Percentiles rank a stretch among this genome's conserved stretches.
Conservation (phyloP, 2,888 invertebrate species). For the Unio pictorum region DNA sequence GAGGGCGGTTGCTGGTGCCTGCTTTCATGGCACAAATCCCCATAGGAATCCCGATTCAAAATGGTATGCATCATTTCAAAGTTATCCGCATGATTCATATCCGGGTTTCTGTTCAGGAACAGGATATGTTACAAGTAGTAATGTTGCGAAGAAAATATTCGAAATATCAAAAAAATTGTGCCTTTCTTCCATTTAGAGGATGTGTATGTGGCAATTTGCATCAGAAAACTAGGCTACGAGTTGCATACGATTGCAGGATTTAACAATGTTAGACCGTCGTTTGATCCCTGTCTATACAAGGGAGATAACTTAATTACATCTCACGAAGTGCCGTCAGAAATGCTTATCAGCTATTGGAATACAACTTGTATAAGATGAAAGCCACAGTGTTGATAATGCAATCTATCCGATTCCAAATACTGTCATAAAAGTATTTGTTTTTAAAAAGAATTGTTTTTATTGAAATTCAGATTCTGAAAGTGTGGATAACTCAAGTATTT, state of each 20-base stretch:
- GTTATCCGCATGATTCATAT: conserved; percentile 46
- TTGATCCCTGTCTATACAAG: conserved; percentile 37
- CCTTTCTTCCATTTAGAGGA: conserved; percentile 63
- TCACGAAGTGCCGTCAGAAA: conserved; percentile 29
- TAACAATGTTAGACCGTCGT: conserved; percentile 15
- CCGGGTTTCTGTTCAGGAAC: conserved; percentile 60
- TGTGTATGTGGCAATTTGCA: conserved; percentile 55
- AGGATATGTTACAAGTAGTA: conserved; percentile 48
- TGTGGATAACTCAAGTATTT: too few species aligned
- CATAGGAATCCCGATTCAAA: conserved; percentile 46
- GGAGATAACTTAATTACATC: conserved; percentile 29
- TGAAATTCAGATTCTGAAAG: too few species aligned
- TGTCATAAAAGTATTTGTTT: too few species aligned
- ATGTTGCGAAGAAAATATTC: conserved; percentile 39
- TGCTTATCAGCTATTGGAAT: conserved; percentile 8
- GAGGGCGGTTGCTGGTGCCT: conserved; percentile 36
- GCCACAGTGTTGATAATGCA: too few species aligned
- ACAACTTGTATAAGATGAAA: too few species aligned
- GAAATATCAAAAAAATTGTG: conserved; percentile 42
- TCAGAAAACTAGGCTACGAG: conserved; percentile 33
- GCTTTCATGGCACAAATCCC: conserved; percentile 29
- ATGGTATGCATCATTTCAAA: conserved; percentile 50
- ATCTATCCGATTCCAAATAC: too few species aligned
- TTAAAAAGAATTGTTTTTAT: too few species aligned
- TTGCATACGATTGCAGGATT: conserved; percentile 39